phyloP scores from a whole-genome alignment of 2,113 vertebrate species.

The Tringa solitaria region DNA sequence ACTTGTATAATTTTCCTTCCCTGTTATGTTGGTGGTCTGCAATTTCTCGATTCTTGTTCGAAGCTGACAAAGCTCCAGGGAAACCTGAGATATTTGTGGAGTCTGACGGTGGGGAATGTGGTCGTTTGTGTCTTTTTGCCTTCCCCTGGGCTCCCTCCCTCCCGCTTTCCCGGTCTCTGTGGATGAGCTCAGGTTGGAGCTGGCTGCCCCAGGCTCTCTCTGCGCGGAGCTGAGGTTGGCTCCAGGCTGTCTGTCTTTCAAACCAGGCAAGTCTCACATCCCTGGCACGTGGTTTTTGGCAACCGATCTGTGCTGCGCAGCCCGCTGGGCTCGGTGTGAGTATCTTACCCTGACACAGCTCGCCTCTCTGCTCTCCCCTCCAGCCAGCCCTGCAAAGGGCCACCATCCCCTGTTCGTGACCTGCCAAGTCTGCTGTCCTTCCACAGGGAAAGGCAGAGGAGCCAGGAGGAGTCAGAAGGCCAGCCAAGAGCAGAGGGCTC shows the following conservation, averaged over 20 bases:
- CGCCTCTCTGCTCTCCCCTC: neutral
- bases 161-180: neutral
- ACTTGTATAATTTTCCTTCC: neutral
- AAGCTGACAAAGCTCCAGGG: neutral
- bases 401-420: too few relatives aligned
- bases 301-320: fast-evolving
- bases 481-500: neutral
- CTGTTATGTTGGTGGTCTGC: fast-evolving
- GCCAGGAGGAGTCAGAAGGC: neutral
- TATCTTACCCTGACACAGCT: neutral
- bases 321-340: neutral
- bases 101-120: neutral
- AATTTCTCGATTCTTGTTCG: neutral
- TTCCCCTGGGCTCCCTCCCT: neutral
- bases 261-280: neutral
- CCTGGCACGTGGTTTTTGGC: neutral
- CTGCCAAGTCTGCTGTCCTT: neutral
- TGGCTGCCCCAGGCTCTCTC: neutral
- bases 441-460: neutral
- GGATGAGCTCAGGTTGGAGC: neutral
- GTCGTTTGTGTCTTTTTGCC: neutral
- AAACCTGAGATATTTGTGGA: neutral
- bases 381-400: neutral
- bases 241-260: neutral
- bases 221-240: neutral